Percentiles rank a stretch among this genome's conserved stretches.
Conservation (phyloP, 2,888 invertebrate genomes). For the Scaeva pyrastri region DNA sequence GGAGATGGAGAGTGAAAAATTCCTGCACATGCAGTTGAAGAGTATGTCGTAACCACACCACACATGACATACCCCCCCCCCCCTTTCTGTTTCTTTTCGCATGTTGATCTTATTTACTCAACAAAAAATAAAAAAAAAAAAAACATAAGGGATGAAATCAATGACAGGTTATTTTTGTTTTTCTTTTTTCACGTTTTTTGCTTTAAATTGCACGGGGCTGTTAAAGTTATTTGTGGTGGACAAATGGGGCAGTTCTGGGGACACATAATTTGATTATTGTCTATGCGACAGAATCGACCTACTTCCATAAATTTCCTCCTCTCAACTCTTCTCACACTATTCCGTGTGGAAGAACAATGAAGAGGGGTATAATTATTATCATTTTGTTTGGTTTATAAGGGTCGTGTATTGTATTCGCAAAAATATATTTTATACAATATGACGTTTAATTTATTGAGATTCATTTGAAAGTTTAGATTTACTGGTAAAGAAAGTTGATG, state of each 20-base stretch:
- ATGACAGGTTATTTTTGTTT: constrained; percentile 2
- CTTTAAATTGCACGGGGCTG: constrained; percentile 19
- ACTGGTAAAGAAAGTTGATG: no score
- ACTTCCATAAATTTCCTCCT: constrained; percentile 70
- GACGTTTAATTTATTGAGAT: no score
- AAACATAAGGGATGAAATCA: constrained; percentile 23
- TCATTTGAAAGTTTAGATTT: no score
- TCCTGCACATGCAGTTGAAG: not conserved
- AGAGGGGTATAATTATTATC: constrained; percentile 25
- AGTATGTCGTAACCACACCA: not conserved
- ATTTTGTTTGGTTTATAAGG: not conserved
- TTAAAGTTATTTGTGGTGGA: constrained; percentile 39
- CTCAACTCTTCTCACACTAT: constrained; percentile 19
- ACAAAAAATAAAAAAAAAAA: not conserved
- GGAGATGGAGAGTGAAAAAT: not conserved
- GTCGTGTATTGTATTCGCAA: not conserved
- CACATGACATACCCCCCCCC: not conserved
- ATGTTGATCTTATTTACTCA: constrained; percentile 2
- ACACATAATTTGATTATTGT: constrained; percentile 74
- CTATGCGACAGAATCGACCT: constrained; percentile 76
- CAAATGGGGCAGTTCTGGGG: constrained; percentile 63
- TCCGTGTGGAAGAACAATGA: constrained; percentile 3
- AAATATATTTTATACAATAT: no score
- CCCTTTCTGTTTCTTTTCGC: not conserved
- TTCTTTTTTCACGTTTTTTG: not conserved